Percentiles rank a stretch among this genome's conserved stretches.
These are phyloP conservation scores for Xestoiulus laeticollis DNA, from an alignment of 2,888 invertebrate genomes.

Conservation along the genomic window DNA sequence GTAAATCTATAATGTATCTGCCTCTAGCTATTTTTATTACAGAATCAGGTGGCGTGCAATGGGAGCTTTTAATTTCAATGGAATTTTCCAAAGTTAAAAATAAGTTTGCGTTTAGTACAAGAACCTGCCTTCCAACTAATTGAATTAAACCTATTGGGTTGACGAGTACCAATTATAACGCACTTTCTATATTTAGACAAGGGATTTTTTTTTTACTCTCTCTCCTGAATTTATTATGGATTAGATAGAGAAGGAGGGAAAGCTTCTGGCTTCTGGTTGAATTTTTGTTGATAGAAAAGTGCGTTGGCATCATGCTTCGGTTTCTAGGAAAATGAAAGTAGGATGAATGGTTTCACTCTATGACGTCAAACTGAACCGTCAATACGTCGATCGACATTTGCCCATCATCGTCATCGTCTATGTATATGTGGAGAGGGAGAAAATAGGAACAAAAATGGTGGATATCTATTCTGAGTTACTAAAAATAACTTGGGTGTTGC, in stretches of 20 bases:
- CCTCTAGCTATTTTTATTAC: not conserved
- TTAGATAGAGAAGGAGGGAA: not conserved
- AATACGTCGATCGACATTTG: not conserved
- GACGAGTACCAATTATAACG: not conserved
- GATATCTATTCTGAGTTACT: not conserved
- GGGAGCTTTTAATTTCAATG: not conserved
- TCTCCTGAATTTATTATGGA: not conserved
- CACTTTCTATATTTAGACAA: not conserved
- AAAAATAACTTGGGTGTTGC: not conserved
- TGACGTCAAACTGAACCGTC: not conserved
- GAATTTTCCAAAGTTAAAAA: not conserved
- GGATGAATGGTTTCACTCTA: not conserved
- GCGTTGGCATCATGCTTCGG: not conserved
- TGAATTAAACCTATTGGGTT: not conserved
- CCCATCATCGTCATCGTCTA: not conserved
- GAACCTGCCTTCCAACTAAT: not conserved
- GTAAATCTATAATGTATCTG: not conserved
- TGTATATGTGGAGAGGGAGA: not conserved
- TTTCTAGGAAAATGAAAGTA: not conserved
- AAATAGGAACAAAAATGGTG: not conserved
- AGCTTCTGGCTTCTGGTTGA: not conserved
- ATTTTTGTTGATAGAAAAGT: not conserved
- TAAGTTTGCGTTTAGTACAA: not conserved
- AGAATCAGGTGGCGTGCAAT: not conserved
- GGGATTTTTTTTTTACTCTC: not conserved